A percentile compares a stretch with the other conserved stretches of the same genome.
phyloP scores from a whole-genome alignment of 2,113 vertebrate genomes.

The Leuciscus idus region DNA sequence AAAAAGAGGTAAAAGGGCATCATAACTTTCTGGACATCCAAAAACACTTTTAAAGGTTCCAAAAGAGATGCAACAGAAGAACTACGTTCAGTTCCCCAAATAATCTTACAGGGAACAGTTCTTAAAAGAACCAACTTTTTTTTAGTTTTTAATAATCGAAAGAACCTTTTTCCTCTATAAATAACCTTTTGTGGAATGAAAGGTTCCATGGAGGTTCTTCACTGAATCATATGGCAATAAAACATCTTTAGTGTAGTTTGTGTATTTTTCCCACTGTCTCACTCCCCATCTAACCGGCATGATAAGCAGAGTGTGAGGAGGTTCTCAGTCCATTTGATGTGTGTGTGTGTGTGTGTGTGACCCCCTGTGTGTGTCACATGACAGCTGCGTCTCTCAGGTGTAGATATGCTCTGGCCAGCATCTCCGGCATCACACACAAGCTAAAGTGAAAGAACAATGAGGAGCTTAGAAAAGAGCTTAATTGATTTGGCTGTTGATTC shows the following conservation, averaged over 20 bases:
- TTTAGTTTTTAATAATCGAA: no score
- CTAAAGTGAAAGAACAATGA: conserved; percentile 9
- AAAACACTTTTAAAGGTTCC: neutral
- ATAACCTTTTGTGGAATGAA: no score
- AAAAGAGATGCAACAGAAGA: no score
- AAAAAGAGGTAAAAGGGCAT: neutral
- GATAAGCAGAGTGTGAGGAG: neutral
- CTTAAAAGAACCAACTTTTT: no score
- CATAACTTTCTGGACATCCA: neutral
- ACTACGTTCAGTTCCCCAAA: no score
- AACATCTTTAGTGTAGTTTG: neutral
- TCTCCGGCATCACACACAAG: neutral
- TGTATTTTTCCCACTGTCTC: neutral
- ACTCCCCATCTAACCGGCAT: neutral
- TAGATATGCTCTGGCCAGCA: neutral
- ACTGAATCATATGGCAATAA: no score
- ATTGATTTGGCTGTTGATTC: conserved; percentile 24
- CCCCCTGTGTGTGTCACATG: neutral
- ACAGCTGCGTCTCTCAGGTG: conserved; percentile 12
- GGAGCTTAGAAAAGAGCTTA: neutral
- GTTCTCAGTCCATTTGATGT: conserved; percentile 11
- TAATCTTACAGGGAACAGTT: no score
- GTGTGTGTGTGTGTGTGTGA: conserved; percentile 16
- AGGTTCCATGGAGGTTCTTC: no score
- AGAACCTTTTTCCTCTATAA: no score